A percentile compares a stretch with the other conserved stretches of the same genome.
phyloP scores from a whole-genome alignment of 2,113 vertebrate species.

The Jaculus jaculus region DNA sequence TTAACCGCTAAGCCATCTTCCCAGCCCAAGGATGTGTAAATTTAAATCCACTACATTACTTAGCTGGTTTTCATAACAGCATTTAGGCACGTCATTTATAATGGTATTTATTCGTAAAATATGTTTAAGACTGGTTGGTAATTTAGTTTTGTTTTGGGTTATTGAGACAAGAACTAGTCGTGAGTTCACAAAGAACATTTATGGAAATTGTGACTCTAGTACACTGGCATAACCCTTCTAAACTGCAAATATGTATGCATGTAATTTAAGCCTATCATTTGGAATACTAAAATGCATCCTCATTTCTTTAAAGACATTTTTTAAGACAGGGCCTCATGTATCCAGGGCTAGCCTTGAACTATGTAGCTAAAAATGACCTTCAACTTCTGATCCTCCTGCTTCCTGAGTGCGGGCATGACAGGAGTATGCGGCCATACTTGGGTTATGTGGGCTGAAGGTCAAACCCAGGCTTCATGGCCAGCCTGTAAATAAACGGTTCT shows the following conservation, averaged over 20 bases:
- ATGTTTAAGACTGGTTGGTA: constrained; percentile 35
- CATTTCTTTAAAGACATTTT: constrained; percentile 26
- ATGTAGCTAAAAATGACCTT: neutral
- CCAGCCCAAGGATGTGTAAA: neutral
- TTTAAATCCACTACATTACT: constrained; percentile 12
- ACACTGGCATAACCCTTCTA: constrained; percentile 15
- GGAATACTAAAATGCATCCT: constrained; percentile 49
- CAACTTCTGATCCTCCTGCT: neutral
- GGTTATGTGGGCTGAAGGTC: neutral
- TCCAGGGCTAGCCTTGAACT: neutral
- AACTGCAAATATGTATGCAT: neutral
- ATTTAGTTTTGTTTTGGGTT: constrained; percentile 42
- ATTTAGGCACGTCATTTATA: constrained; percentile 62
- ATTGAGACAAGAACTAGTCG: constrained; percentile 17
- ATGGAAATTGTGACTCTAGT: constrained; percentile 2
- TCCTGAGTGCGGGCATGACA: neutral
- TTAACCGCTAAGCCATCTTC: too few relatives aligned
- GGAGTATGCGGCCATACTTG: neutral
- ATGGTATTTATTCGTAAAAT: constrained; percentile 44
- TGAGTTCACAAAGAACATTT: constrained; percentile 44
- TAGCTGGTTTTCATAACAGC: constrained; percentile 53
- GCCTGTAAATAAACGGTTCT: constrained; percentile 13
- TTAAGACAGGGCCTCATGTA: neutral
- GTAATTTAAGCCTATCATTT: constrained; percentile 27
- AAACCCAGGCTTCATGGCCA: neutral